Evolutionary conservation across 1,140 invertebrate species (phyloP).

Genomic region (Ylistrum balloti): DNA sequence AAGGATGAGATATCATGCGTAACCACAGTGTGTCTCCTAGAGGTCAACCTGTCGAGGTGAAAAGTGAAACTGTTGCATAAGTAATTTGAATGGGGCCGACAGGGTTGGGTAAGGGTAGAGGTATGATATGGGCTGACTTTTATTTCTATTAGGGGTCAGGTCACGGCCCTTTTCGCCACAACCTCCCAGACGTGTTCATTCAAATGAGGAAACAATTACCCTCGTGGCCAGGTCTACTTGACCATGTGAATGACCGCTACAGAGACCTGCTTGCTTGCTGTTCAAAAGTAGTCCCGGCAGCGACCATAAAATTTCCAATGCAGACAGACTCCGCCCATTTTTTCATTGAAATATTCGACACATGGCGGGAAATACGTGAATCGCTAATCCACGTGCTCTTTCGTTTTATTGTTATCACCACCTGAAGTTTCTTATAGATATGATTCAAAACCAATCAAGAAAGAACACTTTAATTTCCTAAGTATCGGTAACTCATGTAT

Average conservation of each 20-base stretch:
- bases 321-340: not conserved
- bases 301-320: not conserved
- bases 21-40: not conserved
- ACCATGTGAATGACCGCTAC: conserved; percentile 26
- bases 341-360: conserved; percentile 31
- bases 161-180: not conserved
- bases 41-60: conserved; percentile 24
- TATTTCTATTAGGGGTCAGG: conserved; percentile 25
- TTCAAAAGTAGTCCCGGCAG: conserved; percentile 32
- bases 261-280: conserved; percentile 6
- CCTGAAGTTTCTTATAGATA: not conserved
- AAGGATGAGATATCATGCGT: not conserved
- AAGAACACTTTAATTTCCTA: not conserved
- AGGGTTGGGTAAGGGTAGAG: not conserved
- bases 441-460: not conserved
- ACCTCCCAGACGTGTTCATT: conserved; percentile 16
- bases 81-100: conserved; percentile 21
- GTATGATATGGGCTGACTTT: not conserved
- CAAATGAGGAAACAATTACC: conserved; percentile 34
- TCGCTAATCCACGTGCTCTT: too few relatives aligned
- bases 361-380: not conserved
- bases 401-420: not conserved
- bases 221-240: not conserved
- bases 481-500: not conserved
- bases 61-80: conserved; percentile 40